Evolutionary conservation across 2,797 vertebrate genomes (phyloP), one percentile per base, ranked within the genome.

Genomic region (Clarias platycephalus): DNA sequence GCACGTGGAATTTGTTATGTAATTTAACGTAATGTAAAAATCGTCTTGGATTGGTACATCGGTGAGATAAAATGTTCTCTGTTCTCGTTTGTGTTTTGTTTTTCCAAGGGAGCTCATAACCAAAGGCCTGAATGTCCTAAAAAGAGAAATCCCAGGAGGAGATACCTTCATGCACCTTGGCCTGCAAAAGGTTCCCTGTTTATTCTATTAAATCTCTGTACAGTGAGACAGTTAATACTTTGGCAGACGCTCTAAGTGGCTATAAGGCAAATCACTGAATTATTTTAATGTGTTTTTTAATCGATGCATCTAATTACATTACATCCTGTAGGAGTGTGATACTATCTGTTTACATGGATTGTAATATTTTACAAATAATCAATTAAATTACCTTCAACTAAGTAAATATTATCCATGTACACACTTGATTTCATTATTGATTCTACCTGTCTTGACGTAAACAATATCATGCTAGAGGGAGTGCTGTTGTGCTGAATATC

Each of bases 161-260:
- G 94, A 95, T 86, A 97, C 96, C 0, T 93, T 95, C 88, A 97
- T 98, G 97, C 91, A 97, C 74, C 93, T 96, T 79, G 97, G 97
- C 83, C 89, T 99, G 88, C 86, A 94, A 81, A 93, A 91, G 94
- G 97, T 86, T 67, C 18, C 24, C 34, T 83, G 58, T 58, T 67
- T 6, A 63, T 85, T 12, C 22, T 34, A 26, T 22, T 79, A 16
- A 80, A 15, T 24, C n/a, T 80, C 37, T 13, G 9, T 40, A 31
- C 49, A 57, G 37, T 49, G 7, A 37, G 15, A 5, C 49, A 34
- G 74, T 57, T 31, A 4, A 10, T 28, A 55, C 26, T 55, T 2
- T 58, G 37, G 0, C 37, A 44, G 22, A n/a, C n/a, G 22, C 34
- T 40, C 67, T 24, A 9, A 40, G 37, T 7, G 40, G 34, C 67